These are phyloP conservation scores for Pachyseris speciosa DNA, from an alignment of 64 coral and sea anemone genomes.

Conservation along the genomic window DNA sequence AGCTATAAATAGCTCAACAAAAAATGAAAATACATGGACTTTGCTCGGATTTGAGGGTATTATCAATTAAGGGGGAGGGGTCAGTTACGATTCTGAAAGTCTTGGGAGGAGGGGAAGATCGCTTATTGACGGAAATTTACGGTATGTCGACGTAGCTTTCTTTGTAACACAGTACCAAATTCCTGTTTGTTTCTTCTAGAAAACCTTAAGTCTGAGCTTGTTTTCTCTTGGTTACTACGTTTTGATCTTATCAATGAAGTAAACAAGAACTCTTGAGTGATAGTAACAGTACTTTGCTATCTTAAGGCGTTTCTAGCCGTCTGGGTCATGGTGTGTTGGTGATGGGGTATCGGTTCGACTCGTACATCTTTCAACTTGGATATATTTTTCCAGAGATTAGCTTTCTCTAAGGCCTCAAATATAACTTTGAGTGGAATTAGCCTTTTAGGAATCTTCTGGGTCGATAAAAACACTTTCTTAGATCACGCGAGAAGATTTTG, in stretches of 20 bases:
- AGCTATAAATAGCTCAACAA: no score
- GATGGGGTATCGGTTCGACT: neutral
- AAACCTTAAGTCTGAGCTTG: neutral
- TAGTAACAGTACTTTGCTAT: neutral
- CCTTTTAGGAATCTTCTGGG: neutral
- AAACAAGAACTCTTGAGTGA: neutral
- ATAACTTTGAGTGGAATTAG: neutral
- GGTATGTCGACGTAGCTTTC: no score
- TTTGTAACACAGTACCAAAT: neutral
- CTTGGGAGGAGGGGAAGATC: neutral
- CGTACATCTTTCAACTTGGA: constrained; percentile 1
- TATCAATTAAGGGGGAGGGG: no score
- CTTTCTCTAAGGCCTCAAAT: neutral
- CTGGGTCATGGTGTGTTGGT: neutral
- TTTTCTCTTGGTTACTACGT: neutral
- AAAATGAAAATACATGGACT: no score
- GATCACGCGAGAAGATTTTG: neutral
- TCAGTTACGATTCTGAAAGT: neutral
- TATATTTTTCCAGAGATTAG: neutral
- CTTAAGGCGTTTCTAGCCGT: neutral
- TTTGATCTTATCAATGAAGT: constrained; percentile 15
- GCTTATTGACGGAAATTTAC: no score
- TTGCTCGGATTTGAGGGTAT: no score
- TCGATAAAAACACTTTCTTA: neutral
- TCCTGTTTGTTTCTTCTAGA: neutral